These are phyloP conservation scores for Willisornis vidua DNA, from an alignment of 2,113 vertebrate species.

Conservation along the genomic window DNA sequence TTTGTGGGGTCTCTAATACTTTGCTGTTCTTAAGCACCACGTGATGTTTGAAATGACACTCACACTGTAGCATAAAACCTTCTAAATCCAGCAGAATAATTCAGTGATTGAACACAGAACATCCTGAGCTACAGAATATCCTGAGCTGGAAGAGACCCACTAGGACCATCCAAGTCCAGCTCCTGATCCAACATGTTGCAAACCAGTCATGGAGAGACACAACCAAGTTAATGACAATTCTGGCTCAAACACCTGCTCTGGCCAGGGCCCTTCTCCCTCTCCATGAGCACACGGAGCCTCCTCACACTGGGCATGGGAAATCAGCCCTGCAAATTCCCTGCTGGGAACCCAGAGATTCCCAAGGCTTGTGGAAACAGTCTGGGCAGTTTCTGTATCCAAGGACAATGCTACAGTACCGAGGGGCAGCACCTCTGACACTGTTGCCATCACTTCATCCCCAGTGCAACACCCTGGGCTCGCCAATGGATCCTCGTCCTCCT, in stretches of 20 bases:
- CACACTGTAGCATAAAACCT: accelerated
- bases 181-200: background rate
- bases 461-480: accelerated
- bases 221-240: background rate
- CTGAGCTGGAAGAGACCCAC: background rate
- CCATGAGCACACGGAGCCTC: background rate
- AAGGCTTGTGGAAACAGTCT: accelerated
- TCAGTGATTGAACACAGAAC: background rate
- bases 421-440: background rate
- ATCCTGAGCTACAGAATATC: too few species aligned
- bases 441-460: background rate
- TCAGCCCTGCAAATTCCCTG: too few species aligned
- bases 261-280: accelerated
- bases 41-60: accelerated
- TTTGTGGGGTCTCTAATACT: background rate
- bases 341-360: background rate
- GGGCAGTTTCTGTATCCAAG: background rate
- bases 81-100: background rate
- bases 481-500: background rate
- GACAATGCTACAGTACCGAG: background rate
- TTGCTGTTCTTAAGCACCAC: background rate
- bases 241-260: background rate
- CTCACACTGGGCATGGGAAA: background rate
- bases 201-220: background rate
- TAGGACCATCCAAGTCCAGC: background rate